Conservation (phyloP, 2,113 vertebrate genomes). For the Siniperca knerii region DNA sequence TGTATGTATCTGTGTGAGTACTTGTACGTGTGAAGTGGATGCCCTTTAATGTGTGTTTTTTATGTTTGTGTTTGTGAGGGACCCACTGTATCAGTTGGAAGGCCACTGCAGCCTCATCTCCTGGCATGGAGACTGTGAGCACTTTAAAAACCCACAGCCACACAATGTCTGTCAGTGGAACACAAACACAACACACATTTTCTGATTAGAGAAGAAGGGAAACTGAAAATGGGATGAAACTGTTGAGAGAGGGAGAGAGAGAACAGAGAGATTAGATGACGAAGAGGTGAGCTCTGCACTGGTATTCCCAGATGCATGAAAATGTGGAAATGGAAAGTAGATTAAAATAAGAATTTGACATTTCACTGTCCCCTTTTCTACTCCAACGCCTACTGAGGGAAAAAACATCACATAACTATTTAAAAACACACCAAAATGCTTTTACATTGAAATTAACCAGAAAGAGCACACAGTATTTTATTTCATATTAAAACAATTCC, state of each 20-base stretch:
- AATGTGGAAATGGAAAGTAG: slow-evolving; percentile 47
- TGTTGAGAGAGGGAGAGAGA: background rate
- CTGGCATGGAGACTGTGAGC: slow-evolving; percentile 15
- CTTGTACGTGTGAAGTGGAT: background rate
- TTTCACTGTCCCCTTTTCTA: slow-evolving; percentile 20
- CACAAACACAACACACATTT: slow-evolving; percentile 40
- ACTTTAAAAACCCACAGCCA: slow-evolving; percentile 34
- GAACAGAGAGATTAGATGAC: background rate
- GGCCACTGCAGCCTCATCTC: slow-evolving; percentile 16
- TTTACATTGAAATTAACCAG: slow-evolving; percentile 43
- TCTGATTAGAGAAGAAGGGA: slow-evolving; percentile 42
- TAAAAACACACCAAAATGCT: slow-evolving; percentile 37
- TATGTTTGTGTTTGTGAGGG: slow-evolving; percentile 7
- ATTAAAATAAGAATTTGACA: slow-evolving; percentile 52
- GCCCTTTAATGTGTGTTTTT: background rate
- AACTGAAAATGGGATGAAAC: slow-evolving; percentile 40
- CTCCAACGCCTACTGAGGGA: slow-evolving; percentile 17
- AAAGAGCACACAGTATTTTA: slow-evolving; percentile 8
- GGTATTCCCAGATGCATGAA: slow-evolving; percentile 50
- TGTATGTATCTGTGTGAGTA: slow-evolving; percentile 5
- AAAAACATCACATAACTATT: slow-evolving; percentile 35
- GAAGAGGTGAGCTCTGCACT: slow-evolving; percentile 16
- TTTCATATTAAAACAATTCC: slow-evolving; percentile 38
- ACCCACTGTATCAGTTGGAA: slow-evolving; percentile 12
- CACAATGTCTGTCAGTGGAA: slow-evolving; percentile 18